phyloP scores from a whole-genome alignment of 1,140 invertebrate genomes.

The Atta texana region DNA sequence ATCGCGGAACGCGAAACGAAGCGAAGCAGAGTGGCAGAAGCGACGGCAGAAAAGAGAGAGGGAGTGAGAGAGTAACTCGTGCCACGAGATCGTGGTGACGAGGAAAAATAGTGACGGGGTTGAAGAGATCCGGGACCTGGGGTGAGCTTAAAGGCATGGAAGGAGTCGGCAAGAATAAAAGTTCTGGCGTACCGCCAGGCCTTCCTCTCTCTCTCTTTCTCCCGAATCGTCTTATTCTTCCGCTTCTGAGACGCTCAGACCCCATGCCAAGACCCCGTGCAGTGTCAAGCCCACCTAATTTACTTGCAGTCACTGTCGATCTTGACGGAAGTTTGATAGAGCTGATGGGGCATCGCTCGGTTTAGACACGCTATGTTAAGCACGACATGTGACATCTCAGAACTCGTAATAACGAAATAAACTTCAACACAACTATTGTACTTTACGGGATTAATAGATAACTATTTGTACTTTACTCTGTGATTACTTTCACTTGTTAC shows the following conservation, averaged over 20 bases:
- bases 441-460: neutral
- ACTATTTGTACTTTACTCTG: neutral
- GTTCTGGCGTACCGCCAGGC: slow-evolving; percentile 75
- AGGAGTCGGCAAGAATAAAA: slow-evolving; percentile 67
- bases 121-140: slow-evolving; percentile 52
- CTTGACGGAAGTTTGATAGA: slow-evolving; percentile 53
- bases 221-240: slow-evolving; percentile 59
- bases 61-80: neutral
- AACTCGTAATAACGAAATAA: slow-evolving; percentile 31
- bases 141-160: slow-evolving; percentile 45
- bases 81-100: slow-evolving; percentile 49
- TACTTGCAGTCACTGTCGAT: slow-evolving; percentile 54
- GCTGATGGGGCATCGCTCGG: slow-evolving; percentile 20
- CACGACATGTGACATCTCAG: slow-evolving; percentile 35
- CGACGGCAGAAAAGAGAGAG: neutral
- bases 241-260: slow-evolving; percentile 65
- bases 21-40: slow-evolving; percentile 28
- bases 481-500: neutral
- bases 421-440: neutral
- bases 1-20: slow-evolving; percentile 38
- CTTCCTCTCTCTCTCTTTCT: slow-evolving; percentile 52
- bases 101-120: slow-evolving; percentile 68
- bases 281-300: slow-evolving; percentile 64
- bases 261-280: slow-evolving; percentile 74
- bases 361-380: slow-evolving; percentile 32